Base-by-base conservation (phyloP, 2,113 vertebrate species). In the Myodes glareolus region DNA sequence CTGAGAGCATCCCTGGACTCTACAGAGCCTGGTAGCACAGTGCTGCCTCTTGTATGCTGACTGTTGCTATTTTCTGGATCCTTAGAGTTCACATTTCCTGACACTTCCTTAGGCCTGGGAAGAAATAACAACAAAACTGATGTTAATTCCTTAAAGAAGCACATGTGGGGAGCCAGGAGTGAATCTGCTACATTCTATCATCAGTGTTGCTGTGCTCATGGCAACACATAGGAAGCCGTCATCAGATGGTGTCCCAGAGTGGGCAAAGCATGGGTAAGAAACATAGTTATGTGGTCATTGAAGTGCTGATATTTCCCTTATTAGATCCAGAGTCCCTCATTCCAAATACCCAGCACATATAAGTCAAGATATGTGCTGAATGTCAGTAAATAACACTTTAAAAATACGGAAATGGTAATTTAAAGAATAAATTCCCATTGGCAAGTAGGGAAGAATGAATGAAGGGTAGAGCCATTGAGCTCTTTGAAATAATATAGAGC, bases 81-180 rank as follows among this genome's bases (percentile, higher is more conserved):
- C 58, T 31, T 36, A 63, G 12, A 76, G 7, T 52, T 61, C 58
- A 27, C 1, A 31, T 77, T 84, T 65, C 25, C 23, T 29, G 3
- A 5, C 33, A 29, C 5, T 68, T 36, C 13, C 3, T 73, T 42
- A 95, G 7, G 23, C 21, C 47, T 39, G 39, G 33, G 75, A 80
- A 81, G n/a, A 76, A 88, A 84, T 78, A 63, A 91, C 36, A 89
- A 45, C 10, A 94, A 82, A 94, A 92, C 25, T 88, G 68, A 52
- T 7, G 36, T 13, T 42, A n/a, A 0, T 88, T 36, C 45, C 39
- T 90, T 88, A 72, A 92, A 97, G 23, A 67, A 45, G 88, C 81
- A 94, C 75, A 19, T 25, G 68, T 77, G 67, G 87, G 82, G 67
- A 82, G 23, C 39, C 33, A 82, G 39, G 13, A 36, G 65, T 76